Evolutionary conservation across 1,140 invertebrate species (phyloP).

Genomic region (Thaumetopoea pityocampa): DNA sequence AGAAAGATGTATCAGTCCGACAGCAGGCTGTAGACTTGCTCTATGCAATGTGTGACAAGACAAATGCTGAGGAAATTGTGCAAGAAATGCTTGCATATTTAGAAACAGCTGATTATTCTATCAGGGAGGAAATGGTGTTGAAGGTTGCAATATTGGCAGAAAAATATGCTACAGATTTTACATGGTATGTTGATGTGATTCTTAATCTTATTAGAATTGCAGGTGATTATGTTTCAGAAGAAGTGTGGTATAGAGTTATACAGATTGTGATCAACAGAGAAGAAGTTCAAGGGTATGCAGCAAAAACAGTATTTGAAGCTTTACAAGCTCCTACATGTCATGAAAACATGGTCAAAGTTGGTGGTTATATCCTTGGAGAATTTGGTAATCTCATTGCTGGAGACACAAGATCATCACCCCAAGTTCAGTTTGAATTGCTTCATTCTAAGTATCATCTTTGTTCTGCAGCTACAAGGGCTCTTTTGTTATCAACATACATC

Average conservation of each 20-base stretch:
- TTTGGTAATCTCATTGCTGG: constrained; percentile 99
- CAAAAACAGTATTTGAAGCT: constrained; percentile 99
- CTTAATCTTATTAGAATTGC: constrained; percentile 99
- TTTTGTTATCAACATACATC: constrained; percentile 98
- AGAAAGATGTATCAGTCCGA: constrained; percentile 98
- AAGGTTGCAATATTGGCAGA: constrained; percentile 99
- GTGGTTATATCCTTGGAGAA: constrained; percentile 99
- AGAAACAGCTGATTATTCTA: constrained; percentile 99
- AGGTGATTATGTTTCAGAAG: constrained; percentile 98
- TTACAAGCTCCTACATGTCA: constrained; percentile 98
- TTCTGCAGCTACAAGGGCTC: constrained; percentile 95
- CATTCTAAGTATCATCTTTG: constrained; percentile 99
- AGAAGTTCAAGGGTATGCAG: constrained; percentile 99
- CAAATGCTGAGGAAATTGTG: constrained; percentile 99
- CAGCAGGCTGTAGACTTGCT: constrained; percentile 99
- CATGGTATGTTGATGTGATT: constrained; percentile 99
- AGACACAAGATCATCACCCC: constrained; percentile 96
- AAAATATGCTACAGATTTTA: constrained; percentile 99
- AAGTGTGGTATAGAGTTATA: constrained; percentile 99
- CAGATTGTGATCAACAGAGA: constrained; percentile 99
- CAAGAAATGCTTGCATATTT: constrained; percentile 99
- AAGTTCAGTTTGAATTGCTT: constrained; percentile 96
- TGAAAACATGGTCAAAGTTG: constrained; percentile 99
- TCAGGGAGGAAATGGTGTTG: constrained; percentile 99
- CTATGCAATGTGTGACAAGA: constrained; percentile 99